These are phyloP conservation scores for Magallana angulata DNA, from an alignment of 1,140 invertebrate species.

Conservation along the genomic window DNA sequence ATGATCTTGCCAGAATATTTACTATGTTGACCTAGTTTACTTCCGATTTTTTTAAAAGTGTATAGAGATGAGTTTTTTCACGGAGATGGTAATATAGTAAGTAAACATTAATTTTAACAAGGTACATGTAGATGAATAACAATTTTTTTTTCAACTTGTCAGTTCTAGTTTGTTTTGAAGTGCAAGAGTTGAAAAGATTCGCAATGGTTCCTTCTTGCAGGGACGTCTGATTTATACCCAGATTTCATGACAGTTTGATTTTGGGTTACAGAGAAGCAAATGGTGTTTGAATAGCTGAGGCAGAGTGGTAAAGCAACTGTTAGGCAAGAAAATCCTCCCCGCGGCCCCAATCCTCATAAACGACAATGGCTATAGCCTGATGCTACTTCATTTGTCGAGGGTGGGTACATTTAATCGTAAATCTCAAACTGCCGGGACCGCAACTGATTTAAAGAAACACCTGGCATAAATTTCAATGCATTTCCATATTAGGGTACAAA, in stretches of 20 bases:
- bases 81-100: too few relatives aligned
- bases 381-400: slow-evolving; percentile 28
- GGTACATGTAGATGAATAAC: too few relatives aligned
- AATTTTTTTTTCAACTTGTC: not conserved
- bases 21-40: too few relatives aligned
- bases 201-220: not conserved
- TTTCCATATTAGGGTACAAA: not conserved
- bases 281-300: not conserved
- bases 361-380: not conserved
- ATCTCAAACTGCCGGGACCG: not conserved
- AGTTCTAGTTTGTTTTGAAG: not conserved
- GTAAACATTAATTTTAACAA: too few relatives aligned
- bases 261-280: not conserved
- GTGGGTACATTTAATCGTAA: slow-evolving; percentile 16
- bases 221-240: not conserved
- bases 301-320: not conserved
- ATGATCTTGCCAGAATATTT: too few relatives aligned
- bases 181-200: not conserved
- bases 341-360: not conserved
- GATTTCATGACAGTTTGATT: slow-evolving; percentile 13
- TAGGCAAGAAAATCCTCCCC: not conserved
- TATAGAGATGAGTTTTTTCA: too few relatives aligned
- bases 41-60: too few relatives aligned
- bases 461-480: slow-evolving; percentile 1
- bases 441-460: not conserved